These are phyloP conservation scores for Syngnathus typhle DNA, from an alignment of 2,113 vertebrate genomes.

Conservation along the genomic window DNA sequence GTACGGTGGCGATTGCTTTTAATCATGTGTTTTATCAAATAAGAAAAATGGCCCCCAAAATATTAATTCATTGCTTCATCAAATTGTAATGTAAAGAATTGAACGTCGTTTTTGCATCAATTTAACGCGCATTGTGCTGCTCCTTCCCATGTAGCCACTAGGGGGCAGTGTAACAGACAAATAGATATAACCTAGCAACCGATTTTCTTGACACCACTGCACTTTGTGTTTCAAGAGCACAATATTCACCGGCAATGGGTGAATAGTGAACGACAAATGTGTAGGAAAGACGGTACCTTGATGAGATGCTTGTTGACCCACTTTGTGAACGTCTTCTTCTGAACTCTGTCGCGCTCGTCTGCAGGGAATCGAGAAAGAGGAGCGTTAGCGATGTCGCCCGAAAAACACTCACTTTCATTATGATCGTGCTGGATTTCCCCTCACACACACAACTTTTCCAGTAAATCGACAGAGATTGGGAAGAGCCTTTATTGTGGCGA, in stretches of 20 bases:
- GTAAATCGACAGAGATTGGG: not conserved
- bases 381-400: slow-evolving; percentile 21
- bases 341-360: slow-evolving; percentile 98
- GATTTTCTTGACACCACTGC: too few relatives aligned
- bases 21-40: too few relatives aligned
- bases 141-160: too few relatives aligned
- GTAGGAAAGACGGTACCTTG: slow-evolving; percentile 75
- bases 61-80: too few relatives aligned
- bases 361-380: slow-evolving; percentile 21
- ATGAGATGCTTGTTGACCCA: slow-evolving; percentile 99
- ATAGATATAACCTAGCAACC: too few relatives aligned
- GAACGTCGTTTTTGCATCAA: too few relatives aligned
- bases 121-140: too few relatives aligned
- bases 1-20: not conserved
- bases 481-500: not conserved
- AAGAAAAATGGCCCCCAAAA: too few relatives aligned
- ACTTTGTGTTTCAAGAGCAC: not conserved
- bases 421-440: not conserved
- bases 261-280: not conserved
- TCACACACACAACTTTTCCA: not conserved
- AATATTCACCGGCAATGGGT: not conserved
- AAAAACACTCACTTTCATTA: not conserved
- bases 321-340: slow-evolving; percentile 99
- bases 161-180: too few relatives aligned
- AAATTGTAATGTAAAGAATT: too few relatives aligned